Conservation (phyloP, 2,888 invertebrate species). For the Smittia aterrima region DNA sequence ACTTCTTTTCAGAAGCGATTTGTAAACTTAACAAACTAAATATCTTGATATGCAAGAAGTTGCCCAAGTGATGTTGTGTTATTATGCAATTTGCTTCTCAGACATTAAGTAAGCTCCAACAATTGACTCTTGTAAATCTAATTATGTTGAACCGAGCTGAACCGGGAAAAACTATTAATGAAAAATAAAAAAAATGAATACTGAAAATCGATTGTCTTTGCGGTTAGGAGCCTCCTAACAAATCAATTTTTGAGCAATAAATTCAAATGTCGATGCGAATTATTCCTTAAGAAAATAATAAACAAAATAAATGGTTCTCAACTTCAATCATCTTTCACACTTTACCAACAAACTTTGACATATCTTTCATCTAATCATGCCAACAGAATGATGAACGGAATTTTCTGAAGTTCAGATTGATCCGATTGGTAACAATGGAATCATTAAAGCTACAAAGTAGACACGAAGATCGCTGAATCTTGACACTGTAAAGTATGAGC, state of each 20-base stretch:
- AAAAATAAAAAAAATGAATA: neutral
- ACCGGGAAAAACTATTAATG: neutral
- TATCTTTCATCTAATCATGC: too few species aligned
- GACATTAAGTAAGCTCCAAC: neutral
- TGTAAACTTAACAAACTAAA: too few species aligned
- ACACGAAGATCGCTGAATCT: neutral
- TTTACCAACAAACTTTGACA: too few species aligned
- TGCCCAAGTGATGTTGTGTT: neutral
- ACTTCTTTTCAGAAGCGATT: neutral
- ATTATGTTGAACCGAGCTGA: neutral
- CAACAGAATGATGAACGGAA: too few species aligned
- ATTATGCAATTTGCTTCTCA: neutral
- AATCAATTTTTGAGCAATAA: too few species aligned
- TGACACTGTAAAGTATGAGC: neutral
- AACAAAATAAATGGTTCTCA: too few species aligned
- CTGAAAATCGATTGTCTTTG: neutral
- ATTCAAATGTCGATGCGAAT: too few species aligned
- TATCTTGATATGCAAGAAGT: constrained; percentile 5
- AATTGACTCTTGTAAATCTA: too few species aligned
- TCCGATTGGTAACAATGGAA: constrained; percentile 12
- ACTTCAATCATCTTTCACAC: too few species aligned
- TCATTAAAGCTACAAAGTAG: neutral
- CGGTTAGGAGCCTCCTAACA: neutral
- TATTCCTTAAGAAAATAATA: too few species aligned
- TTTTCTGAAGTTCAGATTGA: too few species aligned